phyloP scores from a whole-genome alignment of 2,113 vertebrate genomes.

The Grammomys dolichurus region DNA sequence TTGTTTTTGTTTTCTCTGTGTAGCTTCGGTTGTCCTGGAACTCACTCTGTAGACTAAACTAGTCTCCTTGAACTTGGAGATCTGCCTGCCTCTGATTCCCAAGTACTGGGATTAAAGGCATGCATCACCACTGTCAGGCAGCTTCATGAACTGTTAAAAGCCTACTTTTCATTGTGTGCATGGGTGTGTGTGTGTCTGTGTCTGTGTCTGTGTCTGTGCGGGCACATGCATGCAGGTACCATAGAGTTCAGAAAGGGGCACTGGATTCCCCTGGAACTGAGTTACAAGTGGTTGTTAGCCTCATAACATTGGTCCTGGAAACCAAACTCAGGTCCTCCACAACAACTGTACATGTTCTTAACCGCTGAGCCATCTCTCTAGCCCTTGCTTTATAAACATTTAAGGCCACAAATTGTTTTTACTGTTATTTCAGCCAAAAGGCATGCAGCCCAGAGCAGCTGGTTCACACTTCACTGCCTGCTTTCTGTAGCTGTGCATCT shows the following conservation, averaged over 20 bases:
- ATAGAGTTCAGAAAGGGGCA: neutral
- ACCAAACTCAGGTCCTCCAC: neutral
- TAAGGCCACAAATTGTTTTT: neutral
- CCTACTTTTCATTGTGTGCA: neutral
- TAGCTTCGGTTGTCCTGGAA: neutral
- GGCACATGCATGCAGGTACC: too few relatives aligned
- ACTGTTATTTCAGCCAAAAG: neutral
- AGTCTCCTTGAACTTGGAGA: neutral
- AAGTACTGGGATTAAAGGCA: neutral
- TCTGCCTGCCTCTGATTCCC: neutral
- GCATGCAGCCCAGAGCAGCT: fast-evolving
- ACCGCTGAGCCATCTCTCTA: neutral
- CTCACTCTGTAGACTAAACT: neutral
- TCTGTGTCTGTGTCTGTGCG: neutral
- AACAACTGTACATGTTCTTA: neutral
- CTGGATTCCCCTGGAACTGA: neutral
- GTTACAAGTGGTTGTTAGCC: neutral
- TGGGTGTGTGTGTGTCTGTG: neutral
- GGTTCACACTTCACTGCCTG: neutral
- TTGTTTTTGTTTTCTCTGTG: neutral
- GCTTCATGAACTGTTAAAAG: neutral
- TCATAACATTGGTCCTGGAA: neutral
- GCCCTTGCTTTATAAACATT: neutral
- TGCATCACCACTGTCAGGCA: neutral
- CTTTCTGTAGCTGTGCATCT: neutral